Base-by-base conservation (phyloP, 2,888 invertebrate species). In the Pachliopta kotzebuea region DNA sequence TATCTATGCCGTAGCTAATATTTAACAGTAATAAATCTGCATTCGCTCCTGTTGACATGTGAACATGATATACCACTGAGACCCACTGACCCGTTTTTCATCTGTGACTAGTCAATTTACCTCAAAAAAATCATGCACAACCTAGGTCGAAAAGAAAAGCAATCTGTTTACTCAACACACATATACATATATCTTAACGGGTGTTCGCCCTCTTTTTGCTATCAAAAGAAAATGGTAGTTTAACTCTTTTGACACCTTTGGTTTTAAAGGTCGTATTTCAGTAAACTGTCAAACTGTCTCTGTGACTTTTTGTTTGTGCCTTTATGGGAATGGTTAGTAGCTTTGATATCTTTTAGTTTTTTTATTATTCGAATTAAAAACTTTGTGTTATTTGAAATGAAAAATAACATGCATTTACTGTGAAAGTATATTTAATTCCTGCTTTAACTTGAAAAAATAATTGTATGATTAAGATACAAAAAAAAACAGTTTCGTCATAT, bases 41-140 rank as follows among this genome's bases (percentile, higher is more conserved):
- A 74, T 86, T 65, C 85, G 73, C 59, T 80, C 79, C 90, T 84
- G 84, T 78, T 88, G 88, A 80, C 84, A 83, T 86, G 85, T 88
- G 87, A 88, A 88, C 88, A 84, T 89, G 89, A 90, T 87, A 88
- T 80, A 82, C 76, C 72, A 76, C 77, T 76, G 78, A 85, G 85
- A 85, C 88, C 87, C 77, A 86, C 85, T 90, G 90, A 90, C 90
- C 91, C 82, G 86, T 79, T 90, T 90, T 85, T 84, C 83, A 80
- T 78, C 81, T 83, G 86, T 82, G 78, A 87, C 90, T 81, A 86
- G 89, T 90, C 87, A 90, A 90, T 90, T 90, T 88, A 84, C 85
- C 82, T 86, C 83, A 84, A 84, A 89, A 45, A 90, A 90, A 83
- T 80, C 83, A 85, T 79, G 71, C 81, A 79, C 85, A 88, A 83